A percentile compares a stretch with the other conserved stretches of the same genome.
Evolutionary conservation across 1,140 invertebrate genomes (phyloP).

Genomic region (Lutraria rhynchaena): DNA sequence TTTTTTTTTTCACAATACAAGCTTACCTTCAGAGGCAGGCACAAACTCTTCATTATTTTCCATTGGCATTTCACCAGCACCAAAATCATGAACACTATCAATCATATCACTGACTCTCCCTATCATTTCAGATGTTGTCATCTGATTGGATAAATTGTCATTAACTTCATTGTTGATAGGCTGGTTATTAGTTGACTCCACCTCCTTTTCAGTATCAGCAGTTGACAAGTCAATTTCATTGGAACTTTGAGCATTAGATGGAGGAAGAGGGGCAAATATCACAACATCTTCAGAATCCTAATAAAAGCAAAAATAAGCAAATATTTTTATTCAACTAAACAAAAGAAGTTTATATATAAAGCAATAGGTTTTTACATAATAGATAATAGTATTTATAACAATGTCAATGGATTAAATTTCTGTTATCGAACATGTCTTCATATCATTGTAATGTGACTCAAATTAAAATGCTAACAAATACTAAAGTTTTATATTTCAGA

Average conservation of each 20-base stretch:
- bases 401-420: too few species aligned
- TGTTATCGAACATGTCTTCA: too few species aligned
- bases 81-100: slow-evolving; percentile 61
- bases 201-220: not conserved
- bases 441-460: too few species aligned
- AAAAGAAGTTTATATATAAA: too few species aligned
- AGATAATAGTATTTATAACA: too few species aligned
- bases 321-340: too few species aligned
- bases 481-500: too few species aligned
- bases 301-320: too few species aligned
- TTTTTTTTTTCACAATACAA: too few species aligned
- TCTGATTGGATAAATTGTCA: slow-evolving; percentile 35
- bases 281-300: slow-evolving; percentile 50
- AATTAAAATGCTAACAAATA: too few species aligned
- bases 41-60: slow-evolving; percentile 58
- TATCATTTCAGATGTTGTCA: slow-evolving; percentile 26
- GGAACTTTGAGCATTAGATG: slow-evolving; percentile 12
- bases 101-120: slow-evolving; percentile 44
- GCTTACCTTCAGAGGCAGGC: slow-evolving; percentile 50
- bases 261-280: slow-evolving; percentile 51
- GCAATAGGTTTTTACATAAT: too few species aligned
- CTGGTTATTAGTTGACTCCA: not conserved
- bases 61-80: slow-evolving; percentile 57
- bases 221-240: slow-evolving; percentile 17
- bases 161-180: not conserved